Percentiles rank a stretch among this genome's conserved stretches.
phyloP scores from a whole-genome alignment of 64 coral and sea anemone genomes.

The Hydrozoanthus tunicans region DNA sequence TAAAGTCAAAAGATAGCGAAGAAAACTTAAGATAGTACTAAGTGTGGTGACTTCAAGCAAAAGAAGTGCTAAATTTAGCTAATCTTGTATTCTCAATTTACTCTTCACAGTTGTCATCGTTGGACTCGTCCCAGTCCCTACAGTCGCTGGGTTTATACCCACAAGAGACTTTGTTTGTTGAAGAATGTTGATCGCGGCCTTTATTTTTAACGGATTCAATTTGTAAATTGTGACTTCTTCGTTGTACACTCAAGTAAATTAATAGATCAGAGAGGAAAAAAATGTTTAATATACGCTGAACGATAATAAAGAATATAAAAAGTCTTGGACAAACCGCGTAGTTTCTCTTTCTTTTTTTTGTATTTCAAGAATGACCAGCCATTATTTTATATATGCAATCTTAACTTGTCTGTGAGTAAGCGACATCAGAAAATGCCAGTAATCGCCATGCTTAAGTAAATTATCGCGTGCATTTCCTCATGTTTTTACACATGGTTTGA shows the following conservation, averaged over 20 bases:
- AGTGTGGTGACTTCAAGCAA: too few species aligned
- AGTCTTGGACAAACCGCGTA: background rate
- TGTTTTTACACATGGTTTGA: too few species aligned
- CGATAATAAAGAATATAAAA: constrained; percentile 11
- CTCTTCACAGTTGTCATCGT: constrained; percentile 61
- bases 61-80: too few species aligned
- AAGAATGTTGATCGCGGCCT: constrained; percentile 72
- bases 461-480: too few species aligned
- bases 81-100: background rate
- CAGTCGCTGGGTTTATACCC: constrained; percentile 86
- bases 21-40: too few species aligned
- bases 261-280: constrained; percentile 19
- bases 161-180: constrained; percentile 96
- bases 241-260: constrained; percentile 32
- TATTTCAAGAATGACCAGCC: background rate
- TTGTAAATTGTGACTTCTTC: constrained; percentile 43
- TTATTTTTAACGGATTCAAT: constrained; percentile 39
- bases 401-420: background rate
- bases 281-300: constrained; percentile 40
- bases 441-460: too few species aligned
- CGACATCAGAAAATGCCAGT: too few species aligned
- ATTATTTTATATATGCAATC: background rate
- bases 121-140: constrained; percentile 73
- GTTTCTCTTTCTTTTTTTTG: background rate
- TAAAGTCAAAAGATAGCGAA: too few species aligned